phyloP scores from a whole-genome alignment of 2,888 invertebrate species.

The Campoletis raptor region DNA sequence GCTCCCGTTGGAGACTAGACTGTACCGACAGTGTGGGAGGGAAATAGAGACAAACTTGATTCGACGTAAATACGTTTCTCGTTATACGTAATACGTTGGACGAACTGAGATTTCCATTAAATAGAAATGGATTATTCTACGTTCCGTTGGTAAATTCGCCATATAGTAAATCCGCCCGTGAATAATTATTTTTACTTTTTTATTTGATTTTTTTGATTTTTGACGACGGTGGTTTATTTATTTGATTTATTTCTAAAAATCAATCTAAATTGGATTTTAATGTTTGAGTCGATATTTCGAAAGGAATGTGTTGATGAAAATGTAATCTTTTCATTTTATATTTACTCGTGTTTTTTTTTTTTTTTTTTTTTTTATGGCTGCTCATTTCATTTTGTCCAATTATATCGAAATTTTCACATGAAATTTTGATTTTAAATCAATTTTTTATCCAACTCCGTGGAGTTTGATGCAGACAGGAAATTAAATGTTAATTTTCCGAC shows the following conservation, averaged over 20 bases:
- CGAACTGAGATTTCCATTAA: conserved; percentile 38
- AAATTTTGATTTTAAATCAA: background rate
- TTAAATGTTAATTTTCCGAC: conserved; percentile 13
- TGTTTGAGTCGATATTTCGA: background rate
- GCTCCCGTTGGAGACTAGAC: background rate
- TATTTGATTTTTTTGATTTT: background rate
- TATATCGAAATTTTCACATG: background rate
- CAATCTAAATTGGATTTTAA: background rate
- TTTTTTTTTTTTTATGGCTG: background rate
- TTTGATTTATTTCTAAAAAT: background rate
- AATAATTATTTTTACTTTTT: conserved; percentile 12
- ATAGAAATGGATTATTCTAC: conserved; percentile 11
- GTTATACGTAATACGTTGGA: conserved; percentile 27
- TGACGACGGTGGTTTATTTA: background rate
- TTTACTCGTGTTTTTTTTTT: too few relatives aligned
- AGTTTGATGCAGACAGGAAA: background rate
- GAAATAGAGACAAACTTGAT: conserved; percentile 36
- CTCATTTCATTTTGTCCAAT: background rate
- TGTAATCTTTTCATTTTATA: background rate
- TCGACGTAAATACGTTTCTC: conserved; percentile 35
- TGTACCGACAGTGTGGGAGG: background rate
- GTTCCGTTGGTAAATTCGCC: background rate
- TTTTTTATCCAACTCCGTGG: background rate
- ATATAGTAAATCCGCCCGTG: background rate
- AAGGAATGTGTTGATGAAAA: background rate